Evolutionary conservation across 2,888 invertebrate genomes (phyloP).

Genomic region (Pteria penguin): DNA sequence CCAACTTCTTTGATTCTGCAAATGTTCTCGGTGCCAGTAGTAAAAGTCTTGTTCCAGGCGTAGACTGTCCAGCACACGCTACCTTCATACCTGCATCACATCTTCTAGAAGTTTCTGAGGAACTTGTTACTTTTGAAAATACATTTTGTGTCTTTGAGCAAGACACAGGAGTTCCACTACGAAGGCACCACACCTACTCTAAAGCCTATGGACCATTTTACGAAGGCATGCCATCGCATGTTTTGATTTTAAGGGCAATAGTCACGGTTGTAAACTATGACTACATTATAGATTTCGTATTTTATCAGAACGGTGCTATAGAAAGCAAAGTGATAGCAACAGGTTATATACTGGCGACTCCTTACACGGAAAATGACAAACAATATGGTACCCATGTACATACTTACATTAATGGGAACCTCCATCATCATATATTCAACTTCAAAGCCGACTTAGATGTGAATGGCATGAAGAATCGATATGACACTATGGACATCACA

Average conservation of each 20-base stretch:
- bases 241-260: conserved; percentile 62
- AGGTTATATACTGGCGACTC: conserved; percentile 61
- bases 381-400: conserved; percentile 57
- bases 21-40: conserved; percentile 60
- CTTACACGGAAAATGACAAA: conserved; percentile 45
- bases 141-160: conserved; percentile 70
- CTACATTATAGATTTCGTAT: conserved; percentile 65
- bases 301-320: conserved; percentile 67
- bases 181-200: conserved; percentile 54
- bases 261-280: conserved; percentile 67
- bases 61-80: conserved; percentile 71
- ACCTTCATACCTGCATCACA: conserved; percentile 57
- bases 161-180: conserved; percentile 60
- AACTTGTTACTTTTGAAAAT: conserved; percentile 39
- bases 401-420: conserved; percentile 49
- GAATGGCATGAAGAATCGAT: conserved; percentile 58
- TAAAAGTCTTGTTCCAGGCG: conserved; percentile 64
- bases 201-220: conserved; percentile 38
- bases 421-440: conserved; percentile 66
- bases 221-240: conserved; percentile 60
- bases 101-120: conserved; percentile 34
- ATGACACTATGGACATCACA: conserved; percentile 60
- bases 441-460: conserved; percentile 68
- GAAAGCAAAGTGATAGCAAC: conserved; percentile 63
- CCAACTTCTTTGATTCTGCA: conserved; percentile 63